Conservation (phyloP, 1,140 invertebrate genomes). For the Drosophila erecta region DNA sequence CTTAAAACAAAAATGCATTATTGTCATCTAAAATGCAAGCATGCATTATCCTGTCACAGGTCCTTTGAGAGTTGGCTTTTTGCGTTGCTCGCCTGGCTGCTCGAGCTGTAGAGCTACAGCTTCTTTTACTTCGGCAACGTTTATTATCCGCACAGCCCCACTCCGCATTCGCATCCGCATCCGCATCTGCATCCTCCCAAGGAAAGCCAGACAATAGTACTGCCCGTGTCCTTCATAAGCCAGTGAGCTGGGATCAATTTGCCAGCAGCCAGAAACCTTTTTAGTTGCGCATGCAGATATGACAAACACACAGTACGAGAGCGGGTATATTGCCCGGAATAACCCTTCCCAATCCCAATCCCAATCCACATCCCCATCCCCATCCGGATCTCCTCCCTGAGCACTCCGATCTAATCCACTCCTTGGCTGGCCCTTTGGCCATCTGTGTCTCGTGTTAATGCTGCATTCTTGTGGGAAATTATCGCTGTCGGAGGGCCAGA, state of each 20-base stretch:
- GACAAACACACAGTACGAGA: constrained; percentile 65
- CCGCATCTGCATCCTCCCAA: background rate
- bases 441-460: constrained; percentile 78
- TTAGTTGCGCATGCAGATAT: constrained; percentile 81
- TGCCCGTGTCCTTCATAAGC: constrained; percentile 74
- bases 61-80: constrained; percentile 81
- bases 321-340: background rate
- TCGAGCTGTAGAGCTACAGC: constrained; percentile 11
- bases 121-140: constrained; percentile 48
- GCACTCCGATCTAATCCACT: constrained; percentile 53
- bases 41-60: constrained; percentile 84
- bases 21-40: constrained; percentile 84
- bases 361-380: background rate
- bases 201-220: constrained; percentile 39
- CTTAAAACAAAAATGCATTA: constrained; percentile 84
- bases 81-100: constrained; percentile 55
- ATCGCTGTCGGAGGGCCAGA: constrained; percentile 51
- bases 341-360: background rate
- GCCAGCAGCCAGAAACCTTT: constrained; percentile 79
- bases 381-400: constrained; percentile 19
- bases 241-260: constrained; percentile 81
- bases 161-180: background rate
- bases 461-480: constrained; percentile 80
- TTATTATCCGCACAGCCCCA: constrained; percentile 54
- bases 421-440: constrained; percentile 59